phyloP scores from a whole-genome alignment of 2,797 vertebrate species.

The Brachymystax lenok region DNA sequence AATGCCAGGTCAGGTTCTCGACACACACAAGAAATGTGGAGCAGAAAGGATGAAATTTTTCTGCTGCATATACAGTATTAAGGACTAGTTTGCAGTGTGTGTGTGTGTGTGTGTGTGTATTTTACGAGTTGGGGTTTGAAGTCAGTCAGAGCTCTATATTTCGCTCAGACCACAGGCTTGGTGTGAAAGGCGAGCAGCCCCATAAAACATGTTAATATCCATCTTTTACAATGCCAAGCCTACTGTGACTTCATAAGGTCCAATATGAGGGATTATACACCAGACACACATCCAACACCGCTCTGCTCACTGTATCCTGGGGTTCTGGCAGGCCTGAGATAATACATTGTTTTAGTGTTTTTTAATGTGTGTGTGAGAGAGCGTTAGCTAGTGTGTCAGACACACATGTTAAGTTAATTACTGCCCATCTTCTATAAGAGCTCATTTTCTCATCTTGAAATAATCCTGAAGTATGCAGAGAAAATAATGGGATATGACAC shows the following conservation, averaged over 20 bases:
- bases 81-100: not conserved
- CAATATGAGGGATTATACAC: not conserved
- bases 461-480: slow-evolving; percentile 53
- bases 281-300: not conserved
- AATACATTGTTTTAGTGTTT: not conserved
- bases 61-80: slow-evolving; percentile 13
- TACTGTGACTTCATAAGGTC: not conserved
- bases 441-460: slow-evolving; percentile 59
- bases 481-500: slow-evolving; percentile 61
- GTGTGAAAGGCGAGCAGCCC: slow-evolving; percentile 18
- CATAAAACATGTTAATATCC: slow-evolving; percentile 33
- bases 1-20: not conserved
- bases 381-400: not conserved
- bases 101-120: slow-evolving; percentile 15
- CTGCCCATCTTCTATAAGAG: slow-evolving; percentile 16
- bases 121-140: slow-evolving; percentile 16
- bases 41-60: slow-evolving; percentile 13
- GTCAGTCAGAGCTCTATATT: not conserved
- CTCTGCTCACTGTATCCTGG: not conserved
- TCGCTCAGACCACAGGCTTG: not conserved
- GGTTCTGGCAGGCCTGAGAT: not conserved
- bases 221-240: not conserved
- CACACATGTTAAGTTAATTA: too few relatives aligned
- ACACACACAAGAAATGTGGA: too few relatives aligned
- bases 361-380: not conserved